These are phyloP conservation scores for Aphrophora alni DNA, from an alignment of 2,888 invertebrate species.

Conservation along the genomic window DNA sequence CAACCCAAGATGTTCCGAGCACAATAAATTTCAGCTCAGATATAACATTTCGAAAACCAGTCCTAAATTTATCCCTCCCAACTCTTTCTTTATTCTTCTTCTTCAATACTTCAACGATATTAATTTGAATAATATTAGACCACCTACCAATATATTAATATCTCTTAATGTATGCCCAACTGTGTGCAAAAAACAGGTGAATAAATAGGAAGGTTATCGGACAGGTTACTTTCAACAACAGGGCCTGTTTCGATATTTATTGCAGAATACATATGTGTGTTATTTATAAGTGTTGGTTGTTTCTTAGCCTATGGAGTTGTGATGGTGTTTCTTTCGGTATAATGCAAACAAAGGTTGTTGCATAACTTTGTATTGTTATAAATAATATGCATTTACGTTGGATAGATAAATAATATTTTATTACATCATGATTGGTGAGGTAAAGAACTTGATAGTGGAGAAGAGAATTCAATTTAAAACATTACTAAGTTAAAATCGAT, in stretches of 20 bases:
- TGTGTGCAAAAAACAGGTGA: neutral
- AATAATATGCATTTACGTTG: no score
- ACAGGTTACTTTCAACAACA: neutral
- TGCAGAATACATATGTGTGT: neutral
- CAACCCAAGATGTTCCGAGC: neutral
- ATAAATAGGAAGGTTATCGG: neutral
- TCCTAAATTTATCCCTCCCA: neutral
- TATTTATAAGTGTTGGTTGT: neutral
- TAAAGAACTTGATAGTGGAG: no score
- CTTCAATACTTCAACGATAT: neutral
- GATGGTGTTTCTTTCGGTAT: no score
- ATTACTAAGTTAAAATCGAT: no score
- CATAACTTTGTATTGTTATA: no score
- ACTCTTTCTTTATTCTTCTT: neutral
- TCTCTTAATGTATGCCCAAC: neutral
- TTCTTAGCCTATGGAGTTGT: no score
- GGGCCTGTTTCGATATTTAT: neutral
- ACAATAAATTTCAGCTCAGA: neutral
- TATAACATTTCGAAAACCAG: neutral
- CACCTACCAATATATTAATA: conserved; percentile 2
- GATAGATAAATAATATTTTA: no score
- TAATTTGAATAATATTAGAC: conserved; percentile 2
- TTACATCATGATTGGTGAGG: no score
- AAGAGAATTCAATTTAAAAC: no score
- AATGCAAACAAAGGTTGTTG: no score